Base-by-base conservation (phyloP, 2,113 vertebrate genomes). In the Sphaerodactylus townsendi region DNA sequence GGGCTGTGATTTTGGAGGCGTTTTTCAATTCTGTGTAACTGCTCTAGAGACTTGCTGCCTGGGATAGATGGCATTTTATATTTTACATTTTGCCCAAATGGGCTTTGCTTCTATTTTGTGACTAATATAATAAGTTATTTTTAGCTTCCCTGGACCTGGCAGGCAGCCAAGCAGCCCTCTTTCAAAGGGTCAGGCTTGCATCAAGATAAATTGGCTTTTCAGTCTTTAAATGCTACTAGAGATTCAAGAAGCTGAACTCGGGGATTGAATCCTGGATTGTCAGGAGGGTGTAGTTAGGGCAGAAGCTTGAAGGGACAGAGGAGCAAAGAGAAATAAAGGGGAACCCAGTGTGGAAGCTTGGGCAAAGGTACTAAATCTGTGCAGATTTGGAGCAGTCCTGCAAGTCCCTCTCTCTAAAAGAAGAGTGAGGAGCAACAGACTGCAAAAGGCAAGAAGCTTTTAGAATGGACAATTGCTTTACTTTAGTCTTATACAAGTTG, bases 131-230 rank as follows among this genome's bases (percentile, higher is more conserved):
- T 33, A 41, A 19, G 70, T 41, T 85, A 85, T 80, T 79, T 85
- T 78, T 74, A 74, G 77, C 28, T 35, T 85, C 46, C 59, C 65
- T 48, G 56, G 33, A 39, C 17, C 69, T 85, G 77, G 84, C 77
- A 65, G 59, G 33, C 77, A 66, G 77, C 70, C 77, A 74, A 74
- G 44, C 70, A 25, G 73, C 33, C 44, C 17, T 74, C 69, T 77
- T 85, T 80, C 77, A 74, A 79, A 79, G 59, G 56, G 69, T 85
- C 77, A 79, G 84, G 35, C 77, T n/a, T 79, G 77, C 65, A 85
- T 85, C 77, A 66, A 85, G 70, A 80, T 80, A 80, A 85, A 85
- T 85, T 65, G 84, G 77, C 62, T 79, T 85, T 85, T 74, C 59
- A 68, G 59, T 64, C 68, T 85, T 70, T 65, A 80, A 73, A 71